These are phyloP conservation scores for Pipistrellus pipistrellus DNA, from an alignment of 2,797 vertebrate species.

Conservation along the genomic window DNA sequence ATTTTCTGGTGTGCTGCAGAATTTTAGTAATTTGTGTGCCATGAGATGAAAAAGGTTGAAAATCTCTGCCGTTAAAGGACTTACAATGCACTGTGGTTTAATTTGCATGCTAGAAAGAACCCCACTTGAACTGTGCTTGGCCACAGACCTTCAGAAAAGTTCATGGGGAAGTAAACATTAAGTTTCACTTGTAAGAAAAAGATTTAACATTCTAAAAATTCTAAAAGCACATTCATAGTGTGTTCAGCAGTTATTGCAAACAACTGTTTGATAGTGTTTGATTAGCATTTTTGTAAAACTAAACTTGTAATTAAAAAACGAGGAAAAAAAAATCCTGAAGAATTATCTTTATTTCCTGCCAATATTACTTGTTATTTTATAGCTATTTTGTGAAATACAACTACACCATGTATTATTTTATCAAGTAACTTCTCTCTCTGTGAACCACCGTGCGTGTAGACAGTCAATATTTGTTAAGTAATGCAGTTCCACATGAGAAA, in stretches of 20 bases:
- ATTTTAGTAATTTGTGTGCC: not conserved
- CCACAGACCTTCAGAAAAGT: slow-evolving; percentile 31
- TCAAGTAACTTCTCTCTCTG: slow-evolving; percentile 10
- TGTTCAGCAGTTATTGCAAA: slow-evolving; percentile 5
- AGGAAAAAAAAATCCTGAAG: not conserved
- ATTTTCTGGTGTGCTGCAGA: not conserved
- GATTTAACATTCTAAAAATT: slow-evolving; percentile 53
- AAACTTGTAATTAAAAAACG: slow-evolving; percentile 22
- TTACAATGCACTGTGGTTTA: slow-evolving; percentile 49
- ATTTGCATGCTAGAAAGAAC: slow-evolving; percentile 67
- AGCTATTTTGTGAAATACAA: slow-evolving; percentile 40
- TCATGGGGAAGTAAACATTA: slow-evolving; percentile 50
- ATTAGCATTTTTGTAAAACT: slow-evolving; percentile 62
- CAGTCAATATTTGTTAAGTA: slow-evolving; percentile 53
- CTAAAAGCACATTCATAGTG: not conserved
- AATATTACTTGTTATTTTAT: slow-evolving; percentile 58
- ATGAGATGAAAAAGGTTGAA: not conserved
- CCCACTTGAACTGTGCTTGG: not conserved
- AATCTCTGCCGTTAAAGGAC: not conserved
- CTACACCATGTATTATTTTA: not conserved
- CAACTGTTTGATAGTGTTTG: slow-evolving; percentile 51
- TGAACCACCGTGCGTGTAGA: not conserved
- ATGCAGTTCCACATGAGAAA: not conserved
- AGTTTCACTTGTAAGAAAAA: slow-evolving; percentile 70
- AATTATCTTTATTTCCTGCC: slow-evolving; percentile 42